phyloP scores from a whole-genome alignment of 2,888 invertebrate species.

The Andrena bicolor region DNA sequence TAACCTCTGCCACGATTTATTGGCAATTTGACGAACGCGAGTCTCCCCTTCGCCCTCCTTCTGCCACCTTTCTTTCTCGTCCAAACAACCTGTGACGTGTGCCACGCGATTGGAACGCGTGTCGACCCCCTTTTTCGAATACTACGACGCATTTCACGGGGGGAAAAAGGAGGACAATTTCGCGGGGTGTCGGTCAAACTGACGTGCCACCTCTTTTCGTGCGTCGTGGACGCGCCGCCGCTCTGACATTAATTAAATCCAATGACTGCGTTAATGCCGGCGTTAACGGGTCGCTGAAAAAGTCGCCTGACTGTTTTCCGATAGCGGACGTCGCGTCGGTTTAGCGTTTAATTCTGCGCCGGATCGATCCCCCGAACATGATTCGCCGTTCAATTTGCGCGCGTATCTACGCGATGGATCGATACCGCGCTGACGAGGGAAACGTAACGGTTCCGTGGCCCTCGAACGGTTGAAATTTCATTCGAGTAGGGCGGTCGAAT shows the following conservation, averaged over 20 bases:
- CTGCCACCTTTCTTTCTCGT: slow-evolving; percentile 4
- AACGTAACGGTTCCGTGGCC: neutral
- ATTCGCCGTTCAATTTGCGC: neutral
- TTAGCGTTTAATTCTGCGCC: slow-evolving; percentile 39
- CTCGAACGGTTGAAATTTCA: slow-evolving; percentile 3
- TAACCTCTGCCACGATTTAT: slow-evolving; percentile 50
- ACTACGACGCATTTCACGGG: neutral
- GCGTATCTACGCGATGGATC: slow-evolving; percentile 3
- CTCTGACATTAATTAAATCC: slow-evolving; percentile 61
- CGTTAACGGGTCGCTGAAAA: slow-evolving; percentile 50
- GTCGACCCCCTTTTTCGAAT: slow-evolving; percentile 11
- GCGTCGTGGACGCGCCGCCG: slow-evolving; percentile 4
- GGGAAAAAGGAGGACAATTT: slow-evolving; percentile 4
- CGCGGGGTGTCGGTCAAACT: neutral
- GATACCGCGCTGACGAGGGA: neutral
- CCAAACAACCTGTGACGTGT: neutral
- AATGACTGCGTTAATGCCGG: slow-evolving; percentile 49
- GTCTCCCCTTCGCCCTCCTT: neutral
- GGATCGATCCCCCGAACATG: slow-evolving; percentile 8
- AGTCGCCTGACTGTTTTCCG: slow-evolving; percentile 54
- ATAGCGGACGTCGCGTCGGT: slow-evolving; percentile 48
- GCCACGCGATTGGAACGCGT: neutral
- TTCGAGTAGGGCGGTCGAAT: neutral
- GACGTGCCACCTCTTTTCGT: slow-evolving; percentile 12
- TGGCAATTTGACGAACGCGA: slow-evolving; percentile 36